Conservation (phyloP, 2,797 vertebrate species). For the Sibirionetta formosa region DNA sequence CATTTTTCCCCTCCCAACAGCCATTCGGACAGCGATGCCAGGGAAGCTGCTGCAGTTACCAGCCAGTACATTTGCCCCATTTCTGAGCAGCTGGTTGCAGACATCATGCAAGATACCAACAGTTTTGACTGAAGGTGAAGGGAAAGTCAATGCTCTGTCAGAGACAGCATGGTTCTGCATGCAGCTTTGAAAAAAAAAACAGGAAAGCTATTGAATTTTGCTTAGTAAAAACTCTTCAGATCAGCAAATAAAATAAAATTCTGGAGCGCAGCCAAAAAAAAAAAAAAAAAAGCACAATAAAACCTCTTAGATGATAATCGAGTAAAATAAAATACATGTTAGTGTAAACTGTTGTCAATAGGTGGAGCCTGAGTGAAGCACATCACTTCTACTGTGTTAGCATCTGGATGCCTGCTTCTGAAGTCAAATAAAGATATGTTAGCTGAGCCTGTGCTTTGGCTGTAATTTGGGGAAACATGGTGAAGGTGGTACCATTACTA, state of each 20-base stretch:
- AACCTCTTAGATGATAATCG: neutral
- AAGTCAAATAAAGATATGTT: slow-evolving; percentile 46
- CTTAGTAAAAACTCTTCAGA: neutral
- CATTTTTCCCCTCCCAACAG: slow-evolving; percentile 15
- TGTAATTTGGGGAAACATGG: neutral
- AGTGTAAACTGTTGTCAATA: neutral
- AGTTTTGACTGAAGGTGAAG: neutral
- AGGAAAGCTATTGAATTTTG: neutral
- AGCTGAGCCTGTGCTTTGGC: neutral
- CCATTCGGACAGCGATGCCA: neutral
- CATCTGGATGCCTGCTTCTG: neutral
- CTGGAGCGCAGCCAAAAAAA: neutral
- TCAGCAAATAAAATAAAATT: neutral
- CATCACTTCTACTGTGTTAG: neutral
- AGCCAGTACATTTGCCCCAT: slow-evolving; percentile 44
- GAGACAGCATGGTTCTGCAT: neutral
- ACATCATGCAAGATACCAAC: neutral
- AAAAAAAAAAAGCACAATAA: neutral
- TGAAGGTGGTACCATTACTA: rapidly evolving
- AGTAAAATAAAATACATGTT: neutral
- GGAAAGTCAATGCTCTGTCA: neutral
- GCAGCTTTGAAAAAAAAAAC: neutral
- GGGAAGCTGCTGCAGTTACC: slow-evolving; percentile 32
- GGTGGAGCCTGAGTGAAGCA: slow-evolving; percentile 39
- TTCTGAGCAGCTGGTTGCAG: neutral